Evolutionary conservation across 2,797 vertebrate species (phyloP), one percentile per base, ranked within the genome.

Genomic region (Sebastes paucispinis): DNA sequence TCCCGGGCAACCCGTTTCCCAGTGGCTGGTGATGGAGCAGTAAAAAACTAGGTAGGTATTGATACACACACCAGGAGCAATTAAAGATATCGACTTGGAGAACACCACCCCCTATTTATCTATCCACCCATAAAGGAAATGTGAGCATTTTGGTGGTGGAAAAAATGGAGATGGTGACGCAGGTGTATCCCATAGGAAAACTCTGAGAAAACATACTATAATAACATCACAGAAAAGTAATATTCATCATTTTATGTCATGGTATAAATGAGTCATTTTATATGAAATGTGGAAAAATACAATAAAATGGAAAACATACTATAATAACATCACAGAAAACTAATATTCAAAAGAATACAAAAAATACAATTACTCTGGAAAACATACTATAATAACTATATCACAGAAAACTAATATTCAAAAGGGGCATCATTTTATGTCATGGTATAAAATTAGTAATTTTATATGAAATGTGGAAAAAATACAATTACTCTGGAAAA

Each of bases 1-100:
- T 97, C 98, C 97, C 93, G 96, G 97, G 98, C 98, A 98, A 99
- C 98, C 95, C 95, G 93, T 95, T 55, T 95, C 96, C 96, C 96
- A 95, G 94, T 95, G 96, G 96, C 93, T 95, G 87, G 91, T 94
- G 97, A 95, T 96, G 95, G 93, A 96, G 94, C 93, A 69, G 93
- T 91, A 88, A 94, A 88, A 94, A 94, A 92, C 90, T 88, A 43
- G 89, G 89, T 87, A 90, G 81, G 85, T 95, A 94, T 94, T 89
- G 92, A 95, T 94, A 94, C 87, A 87, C 39, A 83, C 83, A n/a
- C 90, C 88, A 82, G 70, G 90, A 91, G 86, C 92, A 93, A 93
- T 95, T 95, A 94, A 93, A 91, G 83, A 83, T 89, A 91, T 94
- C 84, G 89, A 92, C 92, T 67, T 67, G 82, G 73, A 85, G 90